Evolutionary conservation across 2,888 invertebrate genomes (phyloP).

Genomic region (Atherix ibis): DNA sequence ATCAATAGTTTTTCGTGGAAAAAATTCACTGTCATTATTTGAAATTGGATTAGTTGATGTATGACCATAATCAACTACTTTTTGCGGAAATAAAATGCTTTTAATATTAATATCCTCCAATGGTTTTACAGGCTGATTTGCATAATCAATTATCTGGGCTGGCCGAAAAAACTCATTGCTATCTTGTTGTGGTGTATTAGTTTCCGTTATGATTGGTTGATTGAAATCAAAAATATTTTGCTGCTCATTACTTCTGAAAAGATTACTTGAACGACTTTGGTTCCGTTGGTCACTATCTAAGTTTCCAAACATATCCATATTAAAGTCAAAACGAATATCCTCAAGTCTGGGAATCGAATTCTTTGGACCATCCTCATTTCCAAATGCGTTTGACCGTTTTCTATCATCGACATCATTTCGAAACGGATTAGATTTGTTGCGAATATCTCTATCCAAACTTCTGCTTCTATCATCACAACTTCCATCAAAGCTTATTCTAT

Average conservation of each 20-base stretch:
- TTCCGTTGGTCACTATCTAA: too few species aligned
- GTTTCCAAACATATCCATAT: too few species aligned
- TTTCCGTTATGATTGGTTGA: too few species aligned
- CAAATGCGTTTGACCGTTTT: constrained; percentile 7
- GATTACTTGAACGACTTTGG: too few species aligned
- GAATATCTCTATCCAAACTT: too few species aligned
- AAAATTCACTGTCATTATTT: constrained; percentile 36
- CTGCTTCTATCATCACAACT: too few species aligned
- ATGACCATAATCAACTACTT: constrained; percentile 58
- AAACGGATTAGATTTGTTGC: too few species aligned
- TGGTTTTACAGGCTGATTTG: constrained; percentile 36
- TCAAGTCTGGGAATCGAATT: not conserved
- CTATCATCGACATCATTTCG: constrained; percentile 5
- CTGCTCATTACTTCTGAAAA: too few species aligned
- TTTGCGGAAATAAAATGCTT: constrained; percentile 36
- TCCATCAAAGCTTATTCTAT: too few species aligned
- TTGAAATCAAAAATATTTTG: too few species aligned
- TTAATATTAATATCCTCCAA: constrained; percentile 21
- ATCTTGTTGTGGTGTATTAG: not conserved
- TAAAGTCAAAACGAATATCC: too few species aligned
- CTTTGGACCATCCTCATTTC: not conserved
- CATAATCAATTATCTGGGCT: constrained; percentile 52
- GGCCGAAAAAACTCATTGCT: constrained; percentile 36
- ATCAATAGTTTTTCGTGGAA: constrained; percentile 51
- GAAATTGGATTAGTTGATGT: constrained; percentile 28